A percentile compares a stretch with the other conserved stretches of the same genome.
Evolutionary conservation across 2,888 invertebrate species (phyloP).

Genomic region (Calliopum simillimum): DNA sequence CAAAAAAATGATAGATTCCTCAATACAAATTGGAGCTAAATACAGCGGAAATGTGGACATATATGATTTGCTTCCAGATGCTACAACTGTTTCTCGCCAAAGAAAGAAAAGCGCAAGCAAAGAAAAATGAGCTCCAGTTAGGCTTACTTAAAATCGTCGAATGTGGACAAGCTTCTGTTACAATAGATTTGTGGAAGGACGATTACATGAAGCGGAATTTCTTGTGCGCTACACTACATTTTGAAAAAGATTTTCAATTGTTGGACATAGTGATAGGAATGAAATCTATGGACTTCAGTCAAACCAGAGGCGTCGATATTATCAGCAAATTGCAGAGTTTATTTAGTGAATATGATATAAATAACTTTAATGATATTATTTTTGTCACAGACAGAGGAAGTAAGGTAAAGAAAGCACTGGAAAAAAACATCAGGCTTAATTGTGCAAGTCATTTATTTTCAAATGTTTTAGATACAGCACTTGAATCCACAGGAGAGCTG

Average conservation of each 20-base stretch:
- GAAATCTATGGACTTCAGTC: constrained; percentile 44
- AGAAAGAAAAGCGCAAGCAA: constrained; percentile 38
- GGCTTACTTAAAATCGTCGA: constrained; percentile 35
- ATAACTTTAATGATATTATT: constrained; percentile 37
- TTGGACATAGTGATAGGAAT: constrained; percentile 39
- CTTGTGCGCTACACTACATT: constrained; percentile 44
- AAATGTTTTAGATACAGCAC: constrained; percentile 35
- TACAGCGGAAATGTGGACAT: constrained; percentile 42
- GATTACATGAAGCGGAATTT: constrained; percentile 43
- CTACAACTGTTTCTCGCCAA: constrained; percentile 38
- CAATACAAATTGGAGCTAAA: constrained; percentile 42
- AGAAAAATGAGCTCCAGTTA: constrained; percentile 29
- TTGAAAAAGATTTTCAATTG: constrained; percentile 40
- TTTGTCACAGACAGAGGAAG: constrained; percentile 37
- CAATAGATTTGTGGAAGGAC: constrained; percentile 46
- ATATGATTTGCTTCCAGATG: constrained; percentile 40
- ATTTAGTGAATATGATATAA: constrained; percentile 39
- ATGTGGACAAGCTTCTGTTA: constrained; percentile 39
- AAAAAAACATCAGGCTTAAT: constrained; percentile 36
- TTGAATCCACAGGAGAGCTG: constrained; percentile 28
- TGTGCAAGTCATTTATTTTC: constrained; percentile 39
- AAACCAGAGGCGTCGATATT: constrained; percentile 38
- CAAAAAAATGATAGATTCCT: constrained; percentile 37
- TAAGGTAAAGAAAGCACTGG: constrained; percentile 37
- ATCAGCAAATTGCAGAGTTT: constrained; percentile 31